Conservation (phyloP, 92 coral and sea anemone species). For the Pocillopora grandis region DNA sequence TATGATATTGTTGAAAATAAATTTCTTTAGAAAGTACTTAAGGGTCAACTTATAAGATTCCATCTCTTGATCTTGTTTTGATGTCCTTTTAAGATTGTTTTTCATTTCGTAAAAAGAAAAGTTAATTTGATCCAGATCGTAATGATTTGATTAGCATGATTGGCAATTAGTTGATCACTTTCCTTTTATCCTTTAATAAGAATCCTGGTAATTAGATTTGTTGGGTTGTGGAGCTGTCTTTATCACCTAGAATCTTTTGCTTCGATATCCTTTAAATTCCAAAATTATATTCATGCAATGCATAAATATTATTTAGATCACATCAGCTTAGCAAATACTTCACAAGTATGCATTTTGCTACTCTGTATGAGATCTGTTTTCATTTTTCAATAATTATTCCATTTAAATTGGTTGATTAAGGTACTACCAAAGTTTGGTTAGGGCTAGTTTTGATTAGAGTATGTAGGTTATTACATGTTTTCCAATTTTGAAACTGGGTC, state of each 20-base stretch:
- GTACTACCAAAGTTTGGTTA: too few species aligned
- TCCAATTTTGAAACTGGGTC: too few species aligned
- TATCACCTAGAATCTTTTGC: neutral
- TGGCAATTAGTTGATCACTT: slow-evolving; percentile 28
- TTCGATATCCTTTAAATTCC: neutral
- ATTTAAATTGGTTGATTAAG: too few species aligned
- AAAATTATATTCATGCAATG: neutral
- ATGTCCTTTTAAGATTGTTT: neutral
- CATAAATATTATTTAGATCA: too few species aligned
- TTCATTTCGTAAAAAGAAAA: neutral
- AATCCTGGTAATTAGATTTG: slow-evolving; percentile 24
- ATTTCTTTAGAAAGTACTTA: neutral
- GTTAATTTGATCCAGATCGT: neutral
- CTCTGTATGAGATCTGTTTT: too few species aligned
- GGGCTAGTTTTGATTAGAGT: too few species aligned
- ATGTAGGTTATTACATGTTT: too few species aligned
- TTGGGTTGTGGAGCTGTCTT: neutral
- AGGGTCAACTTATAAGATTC: too few species aligned
- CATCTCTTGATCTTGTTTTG: neutral
- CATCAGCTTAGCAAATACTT: too few species aligned
- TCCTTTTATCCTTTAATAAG: slow-evolving; percentile 18
- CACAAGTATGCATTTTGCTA: too few species aligned
- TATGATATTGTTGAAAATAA: neutral
- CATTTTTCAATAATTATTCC: too few species aligned
- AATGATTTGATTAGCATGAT: slow-evolving; percentile 18